Evolutionary conservation across 2,888 invertebrate species (phyloP).

Genomic region (Lycia hirtaria): DNA sequence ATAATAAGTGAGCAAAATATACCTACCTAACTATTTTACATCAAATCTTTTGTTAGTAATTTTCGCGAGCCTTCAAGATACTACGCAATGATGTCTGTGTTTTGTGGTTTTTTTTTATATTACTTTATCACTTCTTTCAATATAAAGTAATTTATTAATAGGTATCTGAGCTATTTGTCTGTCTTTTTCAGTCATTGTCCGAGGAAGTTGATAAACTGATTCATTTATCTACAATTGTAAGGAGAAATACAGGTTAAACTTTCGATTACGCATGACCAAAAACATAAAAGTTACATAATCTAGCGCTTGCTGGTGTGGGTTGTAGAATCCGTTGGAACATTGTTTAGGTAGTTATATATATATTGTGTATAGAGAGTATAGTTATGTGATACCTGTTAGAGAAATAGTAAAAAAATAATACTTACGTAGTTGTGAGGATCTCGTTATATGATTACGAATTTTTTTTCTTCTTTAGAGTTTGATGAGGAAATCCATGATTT

Average conservation of each 20-base stretch:
- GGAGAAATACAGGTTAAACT: slow-evolving; percentile 25
- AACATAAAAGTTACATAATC: slow-evolving; percentile 25
- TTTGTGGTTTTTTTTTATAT: background rate
- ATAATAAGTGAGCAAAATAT: slow-evolving; percentile 26
- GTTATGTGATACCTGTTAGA: no score
- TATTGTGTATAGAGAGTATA: no score
- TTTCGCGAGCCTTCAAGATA: slow-evolving; percentile 3
- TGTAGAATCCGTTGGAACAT: slow-evolving; percentile 15
- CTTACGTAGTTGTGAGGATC: no score
- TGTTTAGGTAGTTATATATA: no score
- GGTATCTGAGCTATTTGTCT: slow-evolving; percentile 12
- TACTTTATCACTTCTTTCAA: slow-evolving; percentile 2
- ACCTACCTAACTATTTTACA: slow-evolving; percentile 11
- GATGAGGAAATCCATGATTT: no score
- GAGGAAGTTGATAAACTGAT: slow-evolving; percentile 18
- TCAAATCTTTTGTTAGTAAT: slow-evolving; percentile 6
- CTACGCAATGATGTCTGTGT: slow-evolving; percentile 1
- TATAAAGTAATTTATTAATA: slow-evolving; percentile 11
- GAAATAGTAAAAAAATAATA: background rate
- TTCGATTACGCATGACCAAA: slow-evolving; percentile 31
- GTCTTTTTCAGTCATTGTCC: slow-evolving; percentile 10
- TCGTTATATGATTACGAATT: no score
- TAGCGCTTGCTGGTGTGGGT: slow-evolving; percentile 22
- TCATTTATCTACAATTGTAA: slow-evolving; percentile 24
- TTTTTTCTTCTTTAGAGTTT: no score